Evolutionary conservation across 2,797 vertebrate genomes (phyloP).

Genomic region (Bufotes viridis): DNA sequence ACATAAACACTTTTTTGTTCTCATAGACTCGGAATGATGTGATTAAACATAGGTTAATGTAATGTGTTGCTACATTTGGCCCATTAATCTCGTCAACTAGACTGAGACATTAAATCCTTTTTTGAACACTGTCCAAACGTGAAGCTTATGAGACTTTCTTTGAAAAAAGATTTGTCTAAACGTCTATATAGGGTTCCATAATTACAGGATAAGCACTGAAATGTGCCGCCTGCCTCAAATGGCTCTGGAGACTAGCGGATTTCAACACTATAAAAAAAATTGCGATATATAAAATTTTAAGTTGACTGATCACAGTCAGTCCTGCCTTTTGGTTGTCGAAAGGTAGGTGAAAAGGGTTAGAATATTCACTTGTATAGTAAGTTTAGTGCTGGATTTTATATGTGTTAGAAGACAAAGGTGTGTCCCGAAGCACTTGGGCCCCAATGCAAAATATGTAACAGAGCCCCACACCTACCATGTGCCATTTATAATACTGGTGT

Average conservation of each 20-base stretch:
- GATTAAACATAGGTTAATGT: slow-evolving; percentile 60
- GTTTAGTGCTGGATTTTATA: background rate
- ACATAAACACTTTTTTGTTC: slow-evolving; percentile 55
- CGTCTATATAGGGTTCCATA: slow-evolving; percentile 21
- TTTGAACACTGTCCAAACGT: slow-evolving; percentile 58
- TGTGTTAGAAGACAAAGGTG: background rate
- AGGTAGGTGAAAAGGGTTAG: background rate
- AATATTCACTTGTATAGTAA: no score
- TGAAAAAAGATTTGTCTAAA: slow-evolving; percentile 41
- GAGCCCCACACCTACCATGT: no score
- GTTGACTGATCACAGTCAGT: no score
- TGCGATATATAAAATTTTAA: background rate
- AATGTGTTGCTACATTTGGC: slow-evolving; percentile 60
- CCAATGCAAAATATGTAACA: no score
- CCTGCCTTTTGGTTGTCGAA: background rate
- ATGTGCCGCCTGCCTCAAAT: background rate
- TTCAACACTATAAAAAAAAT: background rate
- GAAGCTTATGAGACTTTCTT: slow-evolving; percentile 39
- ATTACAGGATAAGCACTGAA: slow-evolving; percentile 41
- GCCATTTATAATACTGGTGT: no score
- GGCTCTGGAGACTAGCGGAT: slow-evolving; percentile 16
- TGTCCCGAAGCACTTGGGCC: no score
- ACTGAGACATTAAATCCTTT: slow-evolving; percentile 60
- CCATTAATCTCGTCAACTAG: slow-evolving; percentile 59
- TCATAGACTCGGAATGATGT: slow-evolving; percentile 48